Evolutionary conservation across 2,113 vertebrate genomes (phyloP), one percentile per base, ranked within the genome.

Genomic region (Anhinga anhinga): DNA sequence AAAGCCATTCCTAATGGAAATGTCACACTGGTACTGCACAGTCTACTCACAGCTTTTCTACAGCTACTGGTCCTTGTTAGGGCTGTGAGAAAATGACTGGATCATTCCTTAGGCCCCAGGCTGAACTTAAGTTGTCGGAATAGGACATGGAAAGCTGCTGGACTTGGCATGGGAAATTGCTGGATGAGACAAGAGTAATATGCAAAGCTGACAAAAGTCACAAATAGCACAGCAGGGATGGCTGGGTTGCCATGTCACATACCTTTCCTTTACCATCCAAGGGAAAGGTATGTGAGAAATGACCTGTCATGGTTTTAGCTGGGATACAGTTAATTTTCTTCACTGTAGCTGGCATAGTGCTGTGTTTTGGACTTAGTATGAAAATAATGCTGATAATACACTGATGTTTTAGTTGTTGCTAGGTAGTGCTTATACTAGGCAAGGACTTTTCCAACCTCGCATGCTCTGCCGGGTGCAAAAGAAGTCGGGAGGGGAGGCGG

Each of bases 211-310:
- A 44, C 19, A 66, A 34, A 76, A 65, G 53, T 30, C 59, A 32
- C 59, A 26, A 52, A 52, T 26, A 70, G 45, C 30, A 32, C 15
- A 2, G 1, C 0, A 0, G 56, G 42, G 10, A 8, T 42, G 16
- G n/a, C 11, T 26, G 22, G 8, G 8, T 56, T 72, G 14, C 40
- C 25, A 12, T 36, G 26, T 59, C 53, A 19, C 15, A 34, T 13
- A 40, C 7, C 11, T 49, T 49, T 62, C 12, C 9, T 42, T 65
- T 65, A 5, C 44, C 53, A 45, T 36, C 30, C 42, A 59, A 77
- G 49, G 45, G 32, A 74, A 92, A 59, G 21, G 27, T 9, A 11
- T 10, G 50, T 26, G 34, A 66, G 36, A 79, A 86, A 26, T 3
- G 10, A 10, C 38, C 38, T 42, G 42, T 42, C 42, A 42, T 42